Percentiles rank a stretch among this genome's conserved stretches.
Evolutionary conservation across 2,797 vertebrate genomes (phyloP).

Genomic region (Glossophaga mutica): DNA sequence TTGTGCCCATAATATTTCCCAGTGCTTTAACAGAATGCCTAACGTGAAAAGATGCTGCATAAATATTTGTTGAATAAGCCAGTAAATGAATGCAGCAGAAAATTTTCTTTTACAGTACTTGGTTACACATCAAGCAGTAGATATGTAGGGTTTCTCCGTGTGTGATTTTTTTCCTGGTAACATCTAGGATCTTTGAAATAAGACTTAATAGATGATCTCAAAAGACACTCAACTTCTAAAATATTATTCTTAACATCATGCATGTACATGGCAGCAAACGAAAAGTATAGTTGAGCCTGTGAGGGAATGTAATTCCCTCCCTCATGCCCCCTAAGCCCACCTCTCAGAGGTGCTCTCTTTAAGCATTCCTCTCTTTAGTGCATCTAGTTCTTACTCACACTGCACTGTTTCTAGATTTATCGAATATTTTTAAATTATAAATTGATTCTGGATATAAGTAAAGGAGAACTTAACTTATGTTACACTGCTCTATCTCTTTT

Average conservation of each 20-base stretch:
- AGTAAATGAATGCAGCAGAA: not conserved
- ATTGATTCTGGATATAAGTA: not conserved
- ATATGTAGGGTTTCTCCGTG: not conserved
- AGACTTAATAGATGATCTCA: not conserved
- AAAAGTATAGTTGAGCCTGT: not conserved
- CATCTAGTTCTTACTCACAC: not conserved
- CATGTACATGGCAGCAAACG: not conserved
- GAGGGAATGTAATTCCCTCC: not conserved
- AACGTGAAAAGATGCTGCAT: not conserved
- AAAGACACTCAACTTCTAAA: not conserved
- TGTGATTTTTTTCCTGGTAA: not conserved
- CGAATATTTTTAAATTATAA: not conserved
- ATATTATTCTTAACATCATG: not conserved
- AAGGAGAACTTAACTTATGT: not conserved
- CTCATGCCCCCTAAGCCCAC: not conserved
- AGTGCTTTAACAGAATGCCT: not conserved
- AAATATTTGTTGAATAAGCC: not conserved
- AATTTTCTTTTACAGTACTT: not conserved
- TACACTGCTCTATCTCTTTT: not conserved
- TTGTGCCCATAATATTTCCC: not conserved
- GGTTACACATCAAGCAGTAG: not conserved
- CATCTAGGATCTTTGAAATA: not conserved
- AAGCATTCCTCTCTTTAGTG: not conserved
- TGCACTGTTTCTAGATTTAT: not conserved
- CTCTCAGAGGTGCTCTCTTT: not conserved